Conservation (phyloP, 2,888 invertebrate species). For the Protophormia terraenovae region DNA sequence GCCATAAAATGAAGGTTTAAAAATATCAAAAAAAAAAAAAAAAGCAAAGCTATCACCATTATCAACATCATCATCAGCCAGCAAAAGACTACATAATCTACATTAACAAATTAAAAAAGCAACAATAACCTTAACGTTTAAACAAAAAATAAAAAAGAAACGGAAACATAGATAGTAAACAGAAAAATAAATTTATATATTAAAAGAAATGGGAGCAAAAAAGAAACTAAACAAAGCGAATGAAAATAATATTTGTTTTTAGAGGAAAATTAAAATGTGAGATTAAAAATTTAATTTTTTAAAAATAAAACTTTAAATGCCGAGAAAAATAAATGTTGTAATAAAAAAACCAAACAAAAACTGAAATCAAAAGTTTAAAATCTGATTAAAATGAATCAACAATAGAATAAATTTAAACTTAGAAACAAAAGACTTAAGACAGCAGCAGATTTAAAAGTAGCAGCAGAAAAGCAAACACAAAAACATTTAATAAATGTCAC, state of each 20-base stretch:
- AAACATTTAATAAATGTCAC: constrained; percentile 2
- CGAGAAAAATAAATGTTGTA: background rate
- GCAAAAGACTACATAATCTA: constrained; percentile 7
- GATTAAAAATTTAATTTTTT: background rate
- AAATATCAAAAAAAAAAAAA: no score
- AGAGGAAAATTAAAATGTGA: background rate
- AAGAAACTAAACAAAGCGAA: background rate
- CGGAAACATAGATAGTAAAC: background rate
- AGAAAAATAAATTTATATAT: background rate
- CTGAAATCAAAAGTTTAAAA: constrained; percentile 16
- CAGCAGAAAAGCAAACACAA: background rate
- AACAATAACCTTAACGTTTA: background rate
- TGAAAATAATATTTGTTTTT: background rate
- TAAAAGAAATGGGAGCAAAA: background rate
- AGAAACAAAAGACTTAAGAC: constrained; percentile 30
- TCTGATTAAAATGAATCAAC: background rate
- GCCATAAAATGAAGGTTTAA: background rate
- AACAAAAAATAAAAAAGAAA: background rate
- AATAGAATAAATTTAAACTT: background rate
- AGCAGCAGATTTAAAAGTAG: background rate
- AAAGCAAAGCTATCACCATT: background rate
- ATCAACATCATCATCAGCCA: background rate
- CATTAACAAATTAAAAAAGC: no score
- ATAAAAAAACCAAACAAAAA: constrained; percentile 11
- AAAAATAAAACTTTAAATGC: background rate